phyloP scores from a whole-genome alignment of 2,888 invertebrate species.

The Schizotus pectinicornis region DNA sequence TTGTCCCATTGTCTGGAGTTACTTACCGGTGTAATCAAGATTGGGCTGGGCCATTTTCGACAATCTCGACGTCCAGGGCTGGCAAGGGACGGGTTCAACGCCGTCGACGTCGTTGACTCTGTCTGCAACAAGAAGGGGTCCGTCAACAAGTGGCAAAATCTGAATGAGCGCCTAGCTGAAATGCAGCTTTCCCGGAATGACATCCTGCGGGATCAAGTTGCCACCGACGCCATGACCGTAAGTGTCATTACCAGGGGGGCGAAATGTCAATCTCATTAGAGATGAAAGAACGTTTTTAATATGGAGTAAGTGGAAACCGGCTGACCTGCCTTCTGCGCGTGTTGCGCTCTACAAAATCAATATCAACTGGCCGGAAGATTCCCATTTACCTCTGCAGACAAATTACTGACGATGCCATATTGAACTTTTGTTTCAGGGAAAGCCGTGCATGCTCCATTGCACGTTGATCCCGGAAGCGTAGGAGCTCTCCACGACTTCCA shows the following conservation, averaged over 20 bases:
- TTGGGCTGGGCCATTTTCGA: conserved; percentile 94
- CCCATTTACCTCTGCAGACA: conserved; percentile 31
- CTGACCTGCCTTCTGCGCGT: conserved; percentile 22
- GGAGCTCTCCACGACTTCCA: conserved; percentile 3
- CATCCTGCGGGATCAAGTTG: conserved; percentile 5
- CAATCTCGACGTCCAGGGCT: conserved; percentile 89
- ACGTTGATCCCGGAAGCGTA: conserved; percentile 6
- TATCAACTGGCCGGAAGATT: conserved; percentile 31
- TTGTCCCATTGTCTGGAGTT: not conserved
- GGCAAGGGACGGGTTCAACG: conserved; percentile 75
- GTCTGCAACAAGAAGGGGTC: conserved; percentile 63
- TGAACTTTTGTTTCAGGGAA: conserved; percentile 20
- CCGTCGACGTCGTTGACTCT: conserved; percentile 72
- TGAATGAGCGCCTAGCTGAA: no score
- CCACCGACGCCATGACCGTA: conserved; percentile 3
- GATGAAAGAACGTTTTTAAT: conserved; percentile 22
- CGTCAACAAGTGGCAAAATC: no score
- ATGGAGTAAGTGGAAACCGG: conserved; percentile 10
- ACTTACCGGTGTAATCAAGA: conserved; percentile 87
- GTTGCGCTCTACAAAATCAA: conserved; percentile 27
- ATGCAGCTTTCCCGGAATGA: not conserved
- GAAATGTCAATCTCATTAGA: conserved; percentile 29
- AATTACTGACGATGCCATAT: conserved; percentile 24
- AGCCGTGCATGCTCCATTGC: conserved; percentile 9
- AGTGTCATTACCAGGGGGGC: conserved; percentile 9